These are phyloP conservation scores for Drosophila pseudoobscura DNA, from an alignment of 1,140 invertebrate genomes.

Conservation along the genomic window DNA sequence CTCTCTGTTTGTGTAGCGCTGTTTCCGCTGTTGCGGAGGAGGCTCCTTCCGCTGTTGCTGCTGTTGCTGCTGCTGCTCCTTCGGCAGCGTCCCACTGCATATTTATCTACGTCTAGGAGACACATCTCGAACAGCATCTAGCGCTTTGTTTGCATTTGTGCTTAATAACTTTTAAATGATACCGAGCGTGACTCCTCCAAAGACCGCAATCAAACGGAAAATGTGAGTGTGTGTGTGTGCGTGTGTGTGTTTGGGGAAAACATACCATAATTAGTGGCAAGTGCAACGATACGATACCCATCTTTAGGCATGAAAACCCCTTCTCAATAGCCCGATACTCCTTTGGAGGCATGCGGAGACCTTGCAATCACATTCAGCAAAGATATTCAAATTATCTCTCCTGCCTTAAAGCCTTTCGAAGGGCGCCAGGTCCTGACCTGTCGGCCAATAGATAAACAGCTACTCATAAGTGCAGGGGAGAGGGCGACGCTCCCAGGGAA, in stretches of 20 bases:
- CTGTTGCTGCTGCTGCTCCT: too few relatives aligned
- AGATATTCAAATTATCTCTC: too few relatives aligned
- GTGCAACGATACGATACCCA: not conserved
- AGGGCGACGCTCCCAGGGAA: too few relatives aligned
- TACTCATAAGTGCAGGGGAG: too few relatives aligned
- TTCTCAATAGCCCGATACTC: too few relatives aligned
- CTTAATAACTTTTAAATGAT: constrained; percentile 68
- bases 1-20: constrained; percentile 40
- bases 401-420: too few relatives aligned
- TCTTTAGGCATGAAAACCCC: not conserved
- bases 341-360: too few relatives aligned
- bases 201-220: constrained; percentile 11
- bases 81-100: constrained; percentile 24
- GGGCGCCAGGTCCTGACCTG: too few relatives aligned
- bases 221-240: constrained; percentile 1
- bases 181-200: constrained; percentile 29
- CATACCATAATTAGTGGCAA: constrained; percentile 31
- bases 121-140: constrained; percentile 45
- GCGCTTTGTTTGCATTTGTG: constrained; percentile 64
- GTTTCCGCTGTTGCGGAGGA: constrained; percentile 23
- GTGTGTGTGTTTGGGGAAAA: constrained; percentile 2
- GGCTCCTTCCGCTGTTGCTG: not conserved
- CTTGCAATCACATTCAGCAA: too few relatives aligned
- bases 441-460: too few relatives aligned
- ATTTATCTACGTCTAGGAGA: constrained; percentile 58